These are phyloP conservation scores for Coreoperca whiteheadi DNA, from an alignment of 2,113 vertebrate genomes.

Conservation along the genomic window DNA sequence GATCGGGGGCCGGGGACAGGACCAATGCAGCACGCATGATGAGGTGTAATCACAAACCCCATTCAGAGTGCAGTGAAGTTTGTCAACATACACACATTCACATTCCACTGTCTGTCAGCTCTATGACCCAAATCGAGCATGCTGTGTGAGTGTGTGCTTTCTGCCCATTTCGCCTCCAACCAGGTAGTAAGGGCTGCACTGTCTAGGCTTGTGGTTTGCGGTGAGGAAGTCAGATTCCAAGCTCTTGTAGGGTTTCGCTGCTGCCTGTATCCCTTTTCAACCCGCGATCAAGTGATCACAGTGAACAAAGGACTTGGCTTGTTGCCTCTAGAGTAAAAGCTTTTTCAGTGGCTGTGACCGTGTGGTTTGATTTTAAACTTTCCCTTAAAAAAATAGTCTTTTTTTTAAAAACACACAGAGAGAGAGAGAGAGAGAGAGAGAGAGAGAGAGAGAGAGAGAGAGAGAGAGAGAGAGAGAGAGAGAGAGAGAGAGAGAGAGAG, in stretches of 20 bases:
- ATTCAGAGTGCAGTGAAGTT: constrained; percentile 83
- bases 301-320: constrained; percentile 79
- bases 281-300: constrained; percentile 79
- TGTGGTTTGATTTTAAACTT: constrained; percentile 67
- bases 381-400: constrained; percentile 49
- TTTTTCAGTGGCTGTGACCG: constrained; percentile 75
- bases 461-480: neutral
- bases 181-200: constrained; percentile 74
- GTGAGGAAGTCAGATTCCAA: constrained; percentile 71
- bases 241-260: constrained; percentile 67
- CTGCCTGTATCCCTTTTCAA: constrained; percentile 79
- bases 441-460: neutral
- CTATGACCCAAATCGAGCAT: constrained; percentile 79
- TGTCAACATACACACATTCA: constrained; percentile 85
- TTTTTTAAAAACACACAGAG: too few species aligned
- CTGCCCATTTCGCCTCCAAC: constrained; percentile 72
- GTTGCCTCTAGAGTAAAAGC: constrained; percentile 79
- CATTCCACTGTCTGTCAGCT: constrained; percentile 82
- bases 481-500: neutral
- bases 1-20: constrained; percentile 63
- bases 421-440: neutral
- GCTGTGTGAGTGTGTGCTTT: constrained; percentile 59
- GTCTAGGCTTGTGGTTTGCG: constrained; percentile 77
- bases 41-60: constrained; percentile 86
- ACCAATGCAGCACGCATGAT: constrained; percentile 74